Base-by-base conservation (phyloP, 30 jellyfish, hydroid and myxozoan genomes). In the Turritopsis rubra region DNA sequence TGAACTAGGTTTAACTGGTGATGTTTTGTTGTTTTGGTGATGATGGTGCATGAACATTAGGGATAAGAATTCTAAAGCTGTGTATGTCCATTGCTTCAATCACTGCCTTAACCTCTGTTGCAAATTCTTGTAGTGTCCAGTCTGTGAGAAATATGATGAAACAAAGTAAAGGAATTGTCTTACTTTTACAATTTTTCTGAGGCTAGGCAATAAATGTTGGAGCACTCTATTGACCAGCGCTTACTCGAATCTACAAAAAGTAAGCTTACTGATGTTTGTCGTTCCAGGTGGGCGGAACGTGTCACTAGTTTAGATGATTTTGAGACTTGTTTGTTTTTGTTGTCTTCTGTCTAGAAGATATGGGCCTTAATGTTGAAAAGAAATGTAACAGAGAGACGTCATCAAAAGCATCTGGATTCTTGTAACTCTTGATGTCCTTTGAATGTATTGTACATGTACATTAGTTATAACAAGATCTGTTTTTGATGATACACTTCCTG, bases 31-130 rank as follows among this genome's bases (percentile, higher is more conserved):
- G 13, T 41, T 41, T 41, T 41, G 60, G 91, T 27, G 85, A 89
- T 81, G 95, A 89, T 85, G 97, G 89, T 23, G 97, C 95, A 52
- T 92, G 91, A 65, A 66, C 91, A 41, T 89, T 18, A 21, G 23
- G 8, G 65, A 29, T 21, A 68, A 3, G 1, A 74, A 83, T 71
- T 86, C 85, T 16, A 65, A 85, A n/a, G 91, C 96, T 52, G 70
- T 79, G 16, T 89, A 89, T 75, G 75, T 54, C 65, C 95, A 89
- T 54, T 89, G 91, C 76, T 52, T 52, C 24, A 75, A 88, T 29
- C 92, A 90, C 53, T 68, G 92, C 66, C 83, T 90, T 21, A 85
- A 90, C 82, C 85, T 90, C 16, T 53, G 88, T 85, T 1, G 84
- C 85, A 4, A 24, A 54, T 18, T 54, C 95, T 20, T 89, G 96